Evolutionary conservation across 2,113 vertebrate species (phyloP), one percentile per base, ranked within the genome.

Genomic region (Microtus ochrogaster): DNA sequence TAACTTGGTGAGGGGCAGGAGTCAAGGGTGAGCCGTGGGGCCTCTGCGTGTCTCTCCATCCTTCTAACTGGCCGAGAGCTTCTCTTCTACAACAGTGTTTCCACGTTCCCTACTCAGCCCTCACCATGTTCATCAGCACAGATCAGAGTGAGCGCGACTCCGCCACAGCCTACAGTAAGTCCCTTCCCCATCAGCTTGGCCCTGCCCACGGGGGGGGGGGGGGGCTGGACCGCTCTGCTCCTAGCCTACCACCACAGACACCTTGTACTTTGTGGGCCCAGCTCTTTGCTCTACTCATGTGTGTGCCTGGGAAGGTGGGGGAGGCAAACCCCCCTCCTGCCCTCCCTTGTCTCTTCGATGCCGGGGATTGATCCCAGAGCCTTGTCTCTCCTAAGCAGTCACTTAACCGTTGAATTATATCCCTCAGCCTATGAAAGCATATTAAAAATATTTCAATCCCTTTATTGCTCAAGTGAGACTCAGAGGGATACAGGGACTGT

Each of bases 101-200:
- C 98, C 99, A 99, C 0, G 99, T 99, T 92, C 99, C 99, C 13
- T 99, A 99, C 98, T 99, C 99, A 0, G 99, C 99, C 0, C 99
- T 99, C 92, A 99, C 99, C 96, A 99, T 99, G 99, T 99, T 99
- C 98, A 99, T 99, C 98, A 99, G 99, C 98, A 98, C 96, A 0
- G 99, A 99, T 90, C 99, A 99, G 98, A 99, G 99, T 0, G 99
- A 99, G 97, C 98, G 99, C 39, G 99, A 99, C 97, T 99, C 99
- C 0, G 99, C 99, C 98, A 99, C 99, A 0, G 99, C 99, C 19
- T 99, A 99, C 77, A 99, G 99, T 99, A 98, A 98, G 99, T 79
- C 76, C 72, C 33, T 52, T 73, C 41, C 87, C n/a, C 5, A 7
- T 26, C 47, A n/a, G 0, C 79, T 65, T 26, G 26, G 16, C 5